Evolutionary conservation across 1,140 invertebrate species (phyloP), one percentile per base, ranked within the genome.

Genomic region (Calliphora vicina): DNA sequence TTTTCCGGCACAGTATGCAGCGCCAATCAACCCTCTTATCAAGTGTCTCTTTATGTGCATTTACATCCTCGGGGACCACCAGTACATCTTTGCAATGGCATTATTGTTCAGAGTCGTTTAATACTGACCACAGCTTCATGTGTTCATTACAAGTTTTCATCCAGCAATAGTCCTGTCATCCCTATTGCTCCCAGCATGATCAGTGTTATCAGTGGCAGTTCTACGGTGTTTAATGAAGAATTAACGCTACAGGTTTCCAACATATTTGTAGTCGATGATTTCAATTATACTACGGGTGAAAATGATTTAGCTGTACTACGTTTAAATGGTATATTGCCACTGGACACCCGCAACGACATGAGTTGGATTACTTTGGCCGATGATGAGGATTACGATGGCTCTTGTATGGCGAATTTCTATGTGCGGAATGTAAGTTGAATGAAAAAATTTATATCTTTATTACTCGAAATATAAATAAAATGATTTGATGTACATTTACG

Each of bases 291-390:
- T 13, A 84, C 84, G 1, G 57, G 83, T 5, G 82, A 73, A 26
- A 84, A 84, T 84, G 82, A 84, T 82, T 81, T 84, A n/a, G 82
- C 84, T 6, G 9, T 84, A 17, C 57, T 84, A 1, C 82, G 67
- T 13, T 43, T 84, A 67, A 80, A 73, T 27, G 71, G 72, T 26
- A n/a, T 74, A 61, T 81, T 84, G 45, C 84, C 84, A 6, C 50
- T 84, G 23, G 74, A 57, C 17, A 42, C 20, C 23, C 76, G 84
- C 13, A 26, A 17, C 13, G 84, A 84, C 20, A 72, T 84, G 8
- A 80, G 72, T 45, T 84, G 84, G 84, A 84, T 84, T 67, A 84
- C 73, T 3, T 20, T 83, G 23, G 84, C 83, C 82, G 84, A 82
- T 76, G 67, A 80, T 72, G 74, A 13, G 10, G n/a, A 74, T 13